These are phyloP conservation scores for Agrypnus murinus DNA, from an alignment of 2,888 invertebrate species.

Conservation along the genomic window DNA sequence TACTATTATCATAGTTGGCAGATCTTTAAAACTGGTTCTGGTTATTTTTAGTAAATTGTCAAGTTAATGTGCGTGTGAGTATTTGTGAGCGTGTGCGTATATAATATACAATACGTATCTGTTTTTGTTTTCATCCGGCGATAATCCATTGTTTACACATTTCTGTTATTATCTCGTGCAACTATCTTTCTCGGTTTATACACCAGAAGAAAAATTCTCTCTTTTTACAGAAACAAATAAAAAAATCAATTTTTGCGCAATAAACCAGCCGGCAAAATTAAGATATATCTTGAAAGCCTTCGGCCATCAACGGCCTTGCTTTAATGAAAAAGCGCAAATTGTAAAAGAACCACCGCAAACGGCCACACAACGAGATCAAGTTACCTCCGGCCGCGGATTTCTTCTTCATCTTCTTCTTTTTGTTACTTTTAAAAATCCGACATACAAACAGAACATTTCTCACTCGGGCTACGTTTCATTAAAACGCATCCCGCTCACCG, in stretches of 20 bases:
- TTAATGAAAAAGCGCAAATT: constrained; percentile 59
- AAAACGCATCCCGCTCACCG: constrained; percentile 43
- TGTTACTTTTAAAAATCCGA: constrained; percentile 47
- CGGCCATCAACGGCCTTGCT: constrained; percentile 60
- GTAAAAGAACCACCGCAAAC: constrained; percentile 60
- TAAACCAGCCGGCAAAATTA: constrained; percentile 56
- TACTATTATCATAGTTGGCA: constrained; percentile 41
- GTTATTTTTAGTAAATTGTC: constrained; percentile 53
- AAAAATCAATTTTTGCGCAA: constrained; percentile 56
- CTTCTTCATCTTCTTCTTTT: constrained; percentile 49
- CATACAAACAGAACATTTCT: constrained; percentile 40
- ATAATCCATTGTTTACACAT: constrained; percentile 36
- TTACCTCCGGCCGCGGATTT: constrained; percentile 54
- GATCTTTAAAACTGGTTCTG: constrained; percentile 52
- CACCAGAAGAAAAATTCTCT: not conserved
- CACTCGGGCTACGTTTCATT: constrained; percentile 39
- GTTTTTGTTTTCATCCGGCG: constrained; percentile 27
- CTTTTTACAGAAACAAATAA: constrained; percentile 7
- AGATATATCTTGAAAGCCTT: constrained; percentile 57
- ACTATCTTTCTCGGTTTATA: not conserved
- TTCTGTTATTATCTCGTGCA: constrained; percentile 12
- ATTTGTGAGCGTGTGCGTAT: not conserved
- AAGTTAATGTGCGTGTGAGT: not conserved
- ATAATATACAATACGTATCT: too few species aligned
- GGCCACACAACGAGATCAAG: constrained; percentile 60